Base-by-base conservation (phyloP, 2,888 invertebrate genomes). In the Chirona hameri region DNA sequence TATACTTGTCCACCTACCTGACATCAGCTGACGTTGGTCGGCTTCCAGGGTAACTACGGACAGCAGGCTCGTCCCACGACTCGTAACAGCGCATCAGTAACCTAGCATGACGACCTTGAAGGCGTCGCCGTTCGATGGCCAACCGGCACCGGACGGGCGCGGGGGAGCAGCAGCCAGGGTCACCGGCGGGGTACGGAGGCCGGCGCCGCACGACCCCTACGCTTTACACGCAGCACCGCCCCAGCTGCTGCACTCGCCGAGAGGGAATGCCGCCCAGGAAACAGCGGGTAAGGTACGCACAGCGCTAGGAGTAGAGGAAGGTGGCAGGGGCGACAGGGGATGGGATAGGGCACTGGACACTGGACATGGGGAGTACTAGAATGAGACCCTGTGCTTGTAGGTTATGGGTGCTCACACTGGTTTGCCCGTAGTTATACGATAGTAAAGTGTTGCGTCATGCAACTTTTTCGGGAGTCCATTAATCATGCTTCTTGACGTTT, bases 91-190 rank as follows among this genome's bases (percentile, higher is more conserved):
- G 72, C 31, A 15, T 72, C 31, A 31, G 31, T 31, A 31, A 31
- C 72, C 15, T 72, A n/a, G 72, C 72, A 72, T 31, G 72, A 72
- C 31, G 72, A 72, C 72, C 72, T n/a, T 72, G 72, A 72, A 72
- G 72, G 29, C 72, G n/a, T n/a, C n/a, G 72, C n/a, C 72, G 29
- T 31, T 72, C 72, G 29, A 29, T 29, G 72, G n/a, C n/a, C 72
- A 29, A 31, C 31, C 15, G 31, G 72, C 29, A 3, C 12, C 12
- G 12, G n/a, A n/a, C n/a, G n/a, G n/a, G n/a, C n/a, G n/a, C n/a
- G n/a, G n/a, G n/a, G n/a, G n/a, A n/a, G n/a, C 57, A 21, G 18
- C 29, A 15, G 31, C 15, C 72, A 31, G 31, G 29, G 4, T 4
- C 31, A 18, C 24, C 72, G 72, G 15, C 18, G 15, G 72, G 72